Evolutionary conservation across 1,140 invertebrate genomes (phyloP).

Genomic region (Caenorhabditis remanei): DNA sequence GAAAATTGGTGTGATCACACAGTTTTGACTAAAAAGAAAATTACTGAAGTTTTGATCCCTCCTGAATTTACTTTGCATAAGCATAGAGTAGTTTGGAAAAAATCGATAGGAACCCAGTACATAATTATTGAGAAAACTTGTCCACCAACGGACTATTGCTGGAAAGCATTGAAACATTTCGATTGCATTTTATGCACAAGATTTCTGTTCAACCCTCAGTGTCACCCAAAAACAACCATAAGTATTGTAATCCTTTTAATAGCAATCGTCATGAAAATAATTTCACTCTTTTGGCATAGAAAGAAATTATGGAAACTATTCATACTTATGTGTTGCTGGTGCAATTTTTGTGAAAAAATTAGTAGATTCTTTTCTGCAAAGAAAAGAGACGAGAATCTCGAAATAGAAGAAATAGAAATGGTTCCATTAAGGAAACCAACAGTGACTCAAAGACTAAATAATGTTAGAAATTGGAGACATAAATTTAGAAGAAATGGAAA

Average conservation of each 20-base stretch:
- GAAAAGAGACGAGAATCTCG: background rate
- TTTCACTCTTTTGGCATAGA: background rate
- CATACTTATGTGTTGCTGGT: background rate
- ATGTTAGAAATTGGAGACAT: background rate
- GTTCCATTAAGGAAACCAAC: background rate
- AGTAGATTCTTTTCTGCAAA: background rate
- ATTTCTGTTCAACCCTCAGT: background rate
- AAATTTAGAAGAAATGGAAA: background rate
- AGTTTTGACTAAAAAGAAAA: background rate
- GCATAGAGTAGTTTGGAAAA: background rate
- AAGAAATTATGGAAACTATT: conserved; percentile 2
- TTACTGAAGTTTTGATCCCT: background rate
- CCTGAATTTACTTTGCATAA: background rate
- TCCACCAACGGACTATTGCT: background rate
- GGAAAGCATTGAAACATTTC: background rate
- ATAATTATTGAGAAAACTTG: background rate
- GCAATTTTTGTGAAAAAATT: background rate
- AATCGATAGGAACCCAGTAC: background rate
- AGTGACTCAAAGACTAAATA: background rate
- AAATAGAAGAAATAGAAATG: background rate
- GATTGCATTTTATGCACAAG: background rate
- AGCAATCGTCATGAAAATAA: background rate
- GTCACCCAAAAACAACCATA: background rate
- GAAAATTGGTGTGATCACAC: background rate
- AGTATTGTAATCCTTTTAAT: background rate